Percentiles rank a stretch among this genome's conserved stretches.
These are phyloP conservation scores for Silurus lanzhouensis DNA, from an alignment of 2,797 vertebrate genomes.

Conservation along the genomic window DNA sequence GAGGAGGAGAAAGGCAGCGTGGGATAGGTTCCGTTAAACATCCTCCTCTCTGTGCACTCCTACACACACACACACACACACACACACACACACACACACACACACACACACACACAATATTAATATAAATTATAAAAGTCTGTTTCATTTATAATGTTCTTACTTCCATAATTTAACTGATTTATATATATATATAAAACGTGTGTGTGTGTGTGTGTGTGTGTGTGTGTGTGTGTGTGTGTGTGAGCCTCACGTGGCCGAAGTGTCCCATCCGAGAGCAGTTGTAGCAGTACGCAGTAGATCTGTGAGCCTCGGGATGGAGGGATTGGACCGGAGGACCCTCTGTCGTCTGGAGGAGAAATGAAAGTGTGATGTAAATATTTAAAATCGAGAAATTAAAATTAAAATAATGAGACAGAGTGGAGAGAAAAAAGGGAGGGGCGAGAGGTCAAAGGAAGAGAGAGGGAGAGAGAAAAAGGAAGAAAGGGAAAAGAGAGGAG, in stretches of 20 bases:
- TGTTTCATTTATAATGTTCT: too few relatives aligned
- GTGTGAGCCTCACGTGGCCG: constrained; percentile 69
- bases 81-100: constrained; percentile 22
- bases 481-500: too few relatives aligned
- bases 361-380: not conserved
- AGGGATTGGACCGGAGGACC: constrained; percentile 56
- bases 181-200: too few relatives aligned
- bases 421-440: too few relatives aligned
- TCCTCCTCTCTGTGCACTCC: constrained; percentile 80
- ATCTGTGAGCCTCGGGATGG: constrained; percentile 31
- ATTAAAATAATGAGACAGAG: too few relatives aligned
- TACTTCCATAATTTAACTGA: too few relatives aligned
- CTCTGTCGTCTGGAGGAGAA: constrained; percentile 58
- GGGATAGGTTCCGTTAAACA: constrained; percentile 81
- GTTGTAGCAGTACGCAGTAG: constrained; percentile 76
- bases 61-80: constrained; percentile 64
- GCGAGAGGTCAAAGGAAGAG: too few relatives aligned
- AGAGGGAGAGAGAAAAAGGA: too few relatives aligned
- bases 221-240: not conserved
- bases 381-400: too few relatives aligned
- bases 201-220: not conserved
- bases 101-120: too few relatives aligned
- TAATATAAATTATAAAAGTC: not conserved
- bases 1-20: constrained; percentile 76
- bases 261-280: constrained; percentile 75